Percentiles rank a stretch among this genome's conserved stretches.
Evolutionary conservation across 1,140 invertebrate genomes (phyloP).

Genomic region (Zaprionus ornatus): DNA sequence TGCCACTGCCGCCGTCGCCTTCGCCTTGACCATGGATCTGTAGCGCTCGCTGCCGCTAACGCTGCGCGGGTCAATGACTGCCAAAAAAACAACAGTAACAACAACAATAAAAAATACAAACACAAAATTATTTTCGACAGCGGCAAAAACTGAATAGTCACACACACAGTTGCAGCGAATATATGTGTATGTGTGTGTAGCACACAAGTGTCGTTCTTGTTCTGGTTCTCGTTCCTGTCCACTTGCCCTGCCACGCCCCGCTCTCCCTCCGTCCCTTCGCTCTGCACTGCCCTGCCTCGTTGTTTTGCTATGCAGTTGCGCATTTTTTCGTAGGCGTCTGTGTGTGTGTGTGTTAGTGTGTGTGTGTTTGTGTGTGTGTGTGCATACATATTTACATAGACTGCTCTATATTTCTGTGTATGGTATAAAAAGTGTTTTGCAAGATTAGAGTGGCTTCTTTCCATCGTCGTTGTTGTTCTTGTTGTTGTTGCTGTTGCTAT

Average conservation of each 20-base stretch:
- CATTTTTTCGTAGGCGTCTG: conserved; percentile 77
- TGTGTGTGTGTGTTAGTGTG: conserved; percentile 17
- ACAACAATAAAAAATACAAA: conserved; percentile 25
- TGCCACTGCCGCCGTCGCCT: background rate
- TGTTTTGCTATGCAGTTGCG: conserved; percentile 63
- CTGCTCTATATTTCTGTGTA: conserved; percentile 26
- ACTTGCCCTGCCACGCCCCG: background rate
- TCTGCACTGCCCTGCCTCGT: background rate
- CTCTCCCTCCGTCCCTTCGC: too few relatives aligned
- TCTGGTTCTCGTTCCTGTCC: conserved; percentile 15
- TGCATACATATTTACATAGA: conserved; percentile 19
- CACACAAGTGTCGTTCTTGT: conserved; percentile 71
- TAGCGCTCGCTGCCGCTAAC: conserved; percentile 31
- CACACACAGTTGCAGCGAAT: conserved; percentile 32
- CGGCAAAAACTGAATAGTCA: conserved; percentile 75
- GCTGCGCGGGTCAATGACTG: conserved; percentile 72
- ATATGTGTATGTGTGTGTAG: conserved; percentile 19
- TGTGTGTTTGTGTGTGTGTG: background rate
- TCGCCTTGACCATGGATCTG: conserved; percentile 46
- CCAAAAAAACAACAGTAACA: conserved; percentile 60
- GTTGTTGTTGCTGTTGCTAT: background rate
- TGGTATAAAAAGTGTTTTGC: conserved; percentile 38
- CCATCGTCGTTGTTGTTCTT: conserved; percentile 13
- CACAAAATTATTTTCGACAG: conserved; percentile 53
- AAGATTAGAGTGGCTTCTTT: conserved; percentile 66